A percentile compares a stretch with the other conserved stretches of the same genome.
Conservation (phyloP, 1,140 invertebrate genomes). For the Littorina saxatilis region DNA sequence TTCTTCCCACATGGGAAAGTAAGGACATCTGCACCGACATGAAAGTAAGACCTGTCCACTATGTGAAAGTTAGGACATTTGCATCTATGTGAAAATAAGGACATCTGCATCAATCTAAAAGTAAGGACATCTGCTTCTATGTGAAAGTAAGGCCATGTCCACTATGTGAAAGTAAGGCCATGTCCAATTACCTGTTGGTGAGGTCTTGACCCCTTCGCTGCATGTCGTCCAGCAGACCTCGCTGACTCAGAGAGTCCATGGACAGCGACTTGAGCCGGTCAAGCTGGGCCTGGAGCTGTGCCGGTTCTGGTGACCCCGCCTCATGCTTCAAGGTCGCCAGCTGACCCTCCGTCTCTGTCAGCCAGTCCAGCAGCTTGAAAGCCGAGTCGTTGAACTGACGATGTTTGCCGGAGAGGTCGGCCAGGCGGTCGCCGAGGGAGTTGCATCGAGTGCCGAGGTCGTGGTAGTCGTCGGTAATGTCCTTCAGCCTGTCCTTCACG, state of each 20-base stretch:
- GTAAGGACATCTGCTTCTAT: no score
- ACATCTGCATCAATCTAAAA: no score
- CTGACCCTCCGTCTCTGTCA: conserved; percentile 88
- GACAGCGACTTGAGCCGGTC: conserved; percentile 88
- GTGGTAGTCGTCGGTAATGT: conserved; percentile 78
- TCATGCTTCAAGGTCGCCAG: conserved; percentile 86
- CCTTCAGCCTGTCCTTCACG: conserved; percentile 67
- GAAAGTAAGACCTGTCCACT: no score
- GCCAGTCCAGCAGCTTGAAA: conserved; percentile 89
- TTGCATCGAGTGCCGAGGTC: conserved; percentile 80
- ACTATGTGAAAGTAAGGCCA: no score
- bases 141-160: no score
- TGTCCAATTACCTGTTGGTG: conserved; percentile 77
- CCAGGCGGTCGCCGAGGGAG: conserved; percentile 86
- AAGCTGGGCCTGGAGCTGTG: conserved; percentile 91
- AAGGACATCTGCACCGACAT: no score
- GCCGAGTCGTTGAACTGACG: conserved; percentile 89
- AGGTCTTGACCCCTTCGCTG: conserved; percentile 65
- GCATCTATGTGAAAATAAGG: no score
- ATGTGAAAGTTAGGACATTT: no score
- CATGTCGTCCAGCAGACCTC: conserved; percentile 86
- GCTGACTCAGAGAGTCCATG: conserved; percentile 91
- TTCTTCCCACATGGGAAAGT: no score
- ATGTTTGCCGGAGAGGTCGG: conserved; percentile 87
- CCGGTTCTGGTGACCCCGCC: conserved; percentile 89